phyloP scores from a whole-genome alignment of 1,140 invertebrate genomes.

The Bombus balteatus region DNA sequence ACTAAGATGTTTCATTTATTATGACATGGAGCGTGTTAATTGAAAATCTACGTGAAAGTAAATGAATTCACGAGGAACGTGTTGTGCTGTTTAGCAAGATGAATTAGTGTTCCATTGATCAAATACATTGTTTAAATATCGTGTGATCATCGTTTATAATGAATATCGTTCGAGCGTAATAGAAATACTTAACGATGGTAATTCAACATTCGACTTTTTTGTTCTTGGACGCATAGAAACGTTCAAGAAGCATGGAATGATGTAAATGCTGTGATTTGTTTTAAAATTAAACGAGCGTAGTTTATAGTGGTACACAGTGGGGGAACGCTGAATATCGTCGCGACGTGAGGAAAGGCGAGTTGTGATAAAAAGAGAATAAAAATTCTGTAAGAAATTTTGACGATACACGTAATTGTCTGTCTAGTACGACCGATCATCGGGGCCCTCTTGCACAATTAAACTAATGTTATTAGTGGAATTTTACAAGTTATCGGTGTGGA shows the following conservation, averaged over 20 bases:
- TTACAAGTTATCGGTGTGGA: too few relatives aligned
- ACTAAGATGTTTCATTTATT: not conserved
- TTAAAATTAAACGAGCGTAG: conserved; percentile 39
- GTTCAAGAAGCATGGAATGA: conserved; percentile 29
- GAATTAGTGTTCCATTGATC: not conserved
- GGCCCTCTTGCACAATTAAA: not conserved
- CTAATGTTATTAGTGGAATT: not conserved
- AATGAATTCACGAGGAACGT: conserved; percentile 25
- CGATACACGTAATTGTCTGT: conserved; percentile 19
- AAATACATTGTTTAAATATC: not conserved
- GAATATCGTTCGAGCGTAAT: conserved; percentile 20
- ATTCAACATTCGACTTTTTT: conserved; percentile 8
- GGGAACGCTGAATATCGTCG: not conserved
- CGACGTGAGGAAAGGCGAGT: conserved; percentile 22
- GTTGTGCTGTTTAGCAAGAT: not conserved
- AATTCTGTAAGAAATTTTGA: conserved; percentile 1
- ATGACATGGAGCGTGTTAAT: not conserved
- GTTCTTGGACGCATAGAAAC: not conserved
- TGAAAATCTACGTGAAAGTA: not conserved
- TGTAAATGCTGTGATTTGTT: conserved; percentile 55
- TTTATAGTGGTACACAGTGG: conserved; percentile 18
- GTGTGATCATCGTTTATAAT: conserved; percentile 16
- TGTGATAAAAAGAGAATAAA: conserved; percentile 33
- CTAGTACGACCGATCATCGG: not conserved
- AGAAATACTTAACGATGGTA: conserved; percentile 6